Evolutionary conservation across 1,140 invertebrate genomes (phyloP), one percentile per base, ranked within the genome.

Genomic region (Doryteuthis pealeii): DNA sequence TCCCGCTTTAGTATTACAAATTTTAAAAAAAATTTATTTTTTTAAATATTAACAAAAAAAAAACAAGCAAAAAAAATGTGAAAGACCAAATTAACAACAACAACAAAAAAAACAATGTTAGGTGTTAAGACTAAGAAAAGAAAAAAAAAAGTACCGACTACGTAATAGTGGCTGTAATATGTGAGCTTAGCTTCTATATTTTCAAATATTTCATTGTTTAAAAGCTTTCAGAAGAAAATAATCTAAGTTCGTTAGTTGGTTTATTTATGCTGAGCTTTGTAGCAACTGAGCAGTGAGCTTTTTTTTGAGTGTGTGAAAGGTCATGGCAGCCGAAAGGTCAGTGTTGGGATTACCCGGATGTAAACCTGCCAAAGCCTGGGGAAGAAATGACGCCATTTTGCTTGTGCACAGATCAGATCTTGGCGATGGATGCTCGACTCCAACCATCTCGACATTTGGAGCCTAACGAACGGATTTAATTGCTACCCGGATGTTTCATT

Each of bases 361-460:
- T 62, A 62, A 62, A 62, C 26, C 54, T 62, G 26, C 18, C 22
- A 62, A 62, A 62, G 54, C 54, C 54, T 62, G 12, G 54, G 54
- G 54, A 62, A 62, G 54, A 62, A 62, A 62, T 62, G 54, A 62
- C 54, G 54, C 54, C 54, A 62, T 62, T 62, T 62, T 62, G 18
- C 18, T 62, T 62, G 22, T 62, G 54, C 54, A 62, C 22, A 62
- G 54, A 62, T 28, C 26, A n/a, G 26, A 22, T 62, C 54, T 62
- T 62, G 10, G 54, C 54, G 18, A 62, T 62, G 54, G 54, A 62
- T 62, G 54, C 22, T 62, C 22, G 18, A 28, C 54, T 62, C 54
- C 54, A 62, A 28, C 54, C 54, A 28, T 62, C 22, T 62, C 26
- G 54, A 28, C 26, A 62, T 62, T 62, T 62, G 54, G 54, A 62